Evolutionary conservation across 2,888 invertebrate genomes (phyloP).

Genomic region (Epistrophe eligans): DNA sequence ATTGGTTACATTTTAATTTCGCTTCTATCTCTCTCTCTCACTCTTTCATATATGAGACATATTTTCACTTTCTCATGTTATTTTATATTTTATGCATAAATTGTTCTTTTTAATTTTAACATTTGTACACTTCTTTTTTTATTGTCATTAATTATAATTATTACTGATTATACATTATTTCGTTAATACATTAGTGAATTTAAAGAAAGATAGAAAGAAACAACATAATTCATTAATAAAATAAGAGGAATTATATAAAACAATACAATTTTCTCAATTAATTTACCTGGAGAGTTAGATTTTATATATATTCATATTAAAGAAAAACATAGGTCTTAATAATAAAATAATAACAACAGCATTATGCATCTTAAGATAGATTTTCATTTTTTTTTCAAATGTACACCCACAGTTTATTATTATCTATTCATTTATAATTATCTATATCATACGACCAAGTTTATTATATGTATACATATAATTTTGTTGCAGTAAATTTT

Average conservation of each 20-base stretch:
- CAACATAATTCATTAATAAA: slow-evolving; percentile 40
- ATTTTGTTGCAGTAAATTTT: slow-evolving; percentile 60
- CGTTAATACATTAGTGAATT: slow-evolving; percentile 49
- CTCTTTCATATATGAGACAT: slow-evolving; percentile 41
- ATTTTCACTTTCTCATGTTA: slow-evolving; percentile 53
- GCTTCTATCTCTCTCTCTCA: slow-evolving; percentile 19
- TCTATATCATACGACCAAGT: slow-evolving; percentile 34
- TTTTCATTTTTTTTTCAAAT: slow-evolving; percentile 26
- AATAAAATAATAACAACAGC: slow-evolving; percentile 34
- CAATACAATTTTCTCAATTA: slow-evolving; percentile 47
- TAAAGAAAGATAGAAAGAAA: slow-evolving; percentile 27
- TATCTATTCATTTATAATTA: slow-evolving; percentile 37
- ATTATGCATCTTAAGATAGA: slow-evolving; percentile 40
- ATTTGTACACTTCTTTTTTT: slow-evolving; percentile 41
- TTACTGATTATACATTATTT: slow-evolving; percentile 46
- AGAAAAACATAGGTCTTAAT: slow-evolving; percentile 45
- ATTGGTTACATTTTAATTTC: slow-evolving; percentile 62
- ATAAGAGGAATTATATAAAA: slow-evolving; percentile 46
- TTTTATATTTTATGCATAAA: slow-evolving; percentile 59
- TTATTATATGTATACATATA: slow-evolving; percentile 50
- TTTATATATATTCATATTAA: slow-evolving; percentile 64
- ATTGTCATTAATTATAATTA: slow-evolving; percentile 54
- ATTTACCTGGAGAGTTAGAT: slow-evolving; percentile 67
- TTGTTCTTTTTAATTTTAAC: slow-evolving; percentile 56
- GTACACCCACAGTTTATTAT: slow-evolving; percentile 31